These are phyloP conservation scores for Drosophila infuscata DNA, from an alignment of 2,888 invertebrate species.

Conservation along the genomic window DNA sequence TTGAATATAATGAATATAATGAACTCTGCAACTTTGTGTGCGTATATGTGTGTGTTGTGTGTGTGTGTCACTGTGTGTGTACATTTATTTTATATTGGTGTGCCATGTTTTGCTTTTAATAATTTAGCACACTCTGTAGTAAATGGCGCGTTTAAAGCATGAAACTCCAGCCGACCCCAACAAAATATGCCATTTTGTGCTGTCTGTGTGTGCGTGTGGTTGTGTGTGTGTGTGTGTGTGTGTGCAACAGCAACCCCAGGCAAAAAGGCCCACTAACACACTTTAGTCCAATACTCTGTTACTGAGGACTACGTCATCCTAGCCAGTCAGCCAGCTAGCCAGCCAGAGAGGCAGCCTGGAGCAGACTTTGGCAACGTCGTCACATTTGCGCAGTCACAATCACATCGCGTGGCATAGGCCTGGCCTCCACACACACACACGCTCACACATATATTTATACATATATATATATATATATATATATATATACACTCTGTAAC, in stretches of 20 bases:
- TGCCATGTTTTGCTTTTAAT: conserved; percentile 69
- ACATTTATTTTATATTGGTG: conserved; percentile 29
- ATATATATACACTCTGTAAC: background rate
- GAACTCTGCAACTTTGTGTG: conserved; percentile 44
- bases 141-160: conserved; percentile 78
- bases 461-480: background rate
- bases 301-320: conserved; percentile 76
- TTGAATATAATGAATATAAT: conserved; percentile 73
- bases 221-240: conserved; percentile 31
- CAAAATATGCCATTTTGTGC: conserved; percentile 67
- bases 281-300: conserved; percentile 53
- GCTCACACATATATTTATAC: conserved; percentile 30
- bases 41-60: conserved; percentile 5
- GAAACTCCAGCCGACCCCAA: conserved; percentile 70
- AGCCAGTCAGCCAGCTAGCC: conserved; percentile 48
- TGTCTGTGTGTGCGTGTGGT: conserved; percentile 39
- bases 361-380: conserved; percentile 62
- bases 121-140: conserved; percentile 69
- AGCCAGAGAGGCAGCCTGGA: conserved; percentile 41
- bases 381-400: conserved; percentile 79
- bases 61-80: conserved; percentile 19
- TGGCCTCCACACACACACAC: conserved; percentile 48
- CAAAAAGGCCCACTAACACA: conserved; percentile 73
- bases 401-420: conserved; percentile 77
- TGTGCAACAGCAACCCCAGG: conserved; percentile 69